Percentiles rank a stretch among this genome's conserved stretches.
These are phyloP conservation scores for Aplochiton taeniatus DNA, from an alignment of 2,797 vertebrate species.

Conservation along the genomic window DNA sequence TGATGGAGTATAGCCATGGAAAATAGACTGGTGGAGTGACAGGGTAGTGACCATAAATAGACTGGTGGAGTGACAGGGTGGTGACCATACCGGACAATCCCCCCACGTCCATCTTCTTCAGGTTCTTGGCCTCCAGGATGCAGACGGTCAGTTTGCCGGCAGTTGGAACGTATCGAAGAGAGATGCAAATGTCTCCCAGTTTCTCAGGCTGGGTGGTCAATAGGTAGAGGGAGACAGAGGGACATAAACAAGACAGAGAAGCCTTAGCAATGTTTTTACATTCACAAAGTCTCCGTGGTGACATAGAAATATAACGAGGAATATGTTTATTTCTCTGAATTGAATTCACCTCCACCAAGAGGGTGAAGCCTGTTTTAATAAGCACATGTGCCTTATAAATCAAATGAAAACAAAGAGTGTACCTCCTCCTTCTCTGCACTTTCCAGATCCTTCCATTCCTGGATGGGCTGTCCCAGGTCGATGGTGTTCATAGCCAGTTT, in stretches of 20 bases:
- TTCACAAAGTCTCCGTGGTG: too few species aligned
- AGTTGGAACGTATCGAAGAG: conserved; percentile 94
- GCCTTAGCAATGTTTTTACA: too few species aligned
- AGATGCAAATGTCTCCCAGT: conserved; percentile 97
- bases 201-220: conserved; percentile 86
- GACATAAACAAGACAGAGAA: conserved; percentile 14
- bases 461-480: conserved; percentile 93
- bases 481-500: conserved; percentile 96
- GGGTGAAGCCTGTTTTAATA: too few species aligned
- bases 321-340: too few species aligned
- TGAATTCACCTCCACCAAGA: too few species aligned
- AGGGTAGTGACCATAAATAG: too few species aligned
- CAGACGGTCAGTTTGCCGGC: conserved; percentile 97
- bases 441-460: conserved; percentile 95
- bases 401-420: not conserved
- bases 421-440: conserved; percentile 98
- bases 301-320: too few species aligned
- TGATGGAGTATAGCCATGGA: too few species aligned
- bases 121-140: conserved; percentile 98
- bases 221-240: conserved; percentile 18
- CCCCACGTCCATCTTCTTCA: conserved; percentile 99
- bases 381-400: not conserved
- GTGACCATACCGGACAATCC: conserved; percentile 88
- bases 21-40: too few species aligned
- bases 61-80: not conserved